Evolutionary conservation across 2,888 invertebrate genomes (phyloP).

Genomic region (Ochropacha duplaris): DNA sequence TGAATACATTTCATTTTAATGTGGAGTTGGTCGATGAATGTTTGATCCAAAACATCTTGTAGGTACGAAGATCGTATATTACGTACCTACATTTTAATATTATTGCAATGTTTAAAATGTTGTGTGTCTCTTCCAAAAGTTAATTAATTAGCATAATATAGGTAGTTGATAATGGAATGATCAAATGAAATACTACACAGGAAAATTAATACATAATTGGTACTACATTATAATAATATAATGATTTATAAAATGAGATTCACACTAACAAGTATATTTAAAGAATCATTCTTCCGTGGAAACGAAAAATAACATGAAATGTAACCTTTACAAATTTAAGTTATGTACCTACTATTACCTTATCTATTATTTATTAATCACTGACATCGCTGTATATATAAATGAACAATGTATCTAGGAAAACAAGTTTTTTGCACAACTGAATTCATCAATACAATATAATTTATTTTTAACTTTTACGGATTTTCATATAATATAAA

Average conservation of each 20-base stretch:
- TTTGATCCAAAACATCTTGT: neutral
- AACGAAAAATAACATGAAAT: slow-evolving; percentile 3
- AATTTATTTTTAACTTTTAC: slow-evolving; percentile 28
- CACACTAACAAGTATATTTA: slow-evolving; percentile 22
- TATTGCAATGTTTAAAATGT: neutral
- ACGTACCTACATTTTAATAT: too few relatives aligned
- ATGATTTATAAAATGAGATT: slow-evolving; percentile 49
- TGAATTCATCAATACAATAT: slow-evolving; percentile 29
- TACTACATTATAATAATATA: slow-evolving; percentile 16
- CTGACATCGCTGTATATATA: slow-evolving; percentile 19
- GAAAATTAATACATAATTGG: slow-evolving; percentile 18
- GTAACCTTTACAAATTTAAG: neutral
- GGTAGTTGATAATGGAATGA: slow-evolving; percentile 56
- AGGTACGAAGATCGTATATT: neutral
- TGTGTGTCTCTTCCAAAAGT: neutral
- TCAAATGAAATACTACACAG: slow-evolving; percentile 40
- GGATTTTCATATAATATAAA: slow-evolving; percentile 36
- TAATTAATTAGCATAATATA: neutral
- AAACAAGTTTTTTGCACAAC: slow-evolving; percentile 26
- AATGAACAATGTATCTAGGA: slow-evolving; percentile 12
- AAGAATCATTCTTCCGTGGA: slow-evolving; percentile 36
- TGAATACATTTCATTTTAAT: neutral
- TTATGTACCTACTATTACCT: neutral
- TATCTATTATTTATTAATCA: slow-evolving; percentile 9
- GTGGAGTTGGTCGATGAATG: neutral